A percentile compares a stretch with the other conserved stretches of the same genome.
Conservation (phyloP, 2,113 vertebrate species). For the Reinhardtius hippoglossoides region DNA sequence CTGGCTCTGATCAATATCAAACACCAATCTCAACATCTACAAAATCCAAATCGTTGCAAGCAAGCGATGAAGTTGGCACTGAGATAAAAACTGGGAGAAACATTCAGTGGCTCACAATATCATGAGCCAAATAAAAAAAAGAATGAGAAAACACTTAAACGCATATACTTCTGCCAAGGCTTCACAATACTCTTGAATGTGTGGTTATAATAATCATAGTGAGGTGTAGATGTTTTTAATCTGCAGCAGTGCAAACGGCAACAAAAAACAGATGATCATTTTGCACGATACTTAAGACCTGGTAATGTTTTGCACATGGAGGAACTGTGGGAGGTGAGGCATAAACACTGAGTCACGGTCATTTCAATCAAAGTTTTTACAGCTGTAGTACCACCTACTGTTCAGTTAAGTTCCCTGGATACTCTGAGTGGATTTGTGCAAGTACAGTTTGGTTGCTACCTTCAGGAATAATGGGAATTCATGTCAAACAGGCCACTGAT, state of each 20-base stretch:
- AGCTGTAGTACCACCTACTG: neutral
- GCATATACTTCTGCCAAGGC: neutral
- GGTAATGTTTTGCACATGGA: neutral
- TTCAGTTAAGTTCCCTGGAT: neutral
- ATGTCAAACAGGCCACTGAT: neutral
- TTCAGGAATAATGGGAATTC: neutral
- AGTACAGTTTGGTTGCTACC: neutral
- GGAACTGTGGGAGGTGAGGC: neutral
- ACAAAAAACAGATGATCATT: neutral
- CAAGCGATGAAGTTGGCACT: conserved; percentile 5
- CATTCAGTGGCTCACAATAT: conserved; percentile 2
- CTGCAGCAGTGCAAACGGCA: neutral
- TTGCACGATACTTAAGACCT: neutral
- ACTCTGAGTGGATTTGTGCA: neutral
- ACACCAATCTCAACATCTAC: neutral
- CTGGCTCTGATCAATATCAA: neutral
- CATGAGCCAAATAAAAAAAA: conserved; percentile 27
- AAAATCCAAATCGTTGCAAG: conserved; percentile 7
- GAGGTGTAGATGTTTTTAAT: conserved; percentile 3
- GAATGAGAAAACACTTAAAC: neutral
- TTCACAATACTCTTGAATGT: conserved; percentile 3
- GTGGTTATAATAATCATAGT: conserved; percentile 15
- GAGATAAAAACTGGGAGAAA: conserved; percentile 4
- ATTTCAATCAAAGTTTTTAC: conserved; percentile 1
- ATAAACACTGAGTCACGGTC: neutral